Base-by-base conservation (phyloP, 1,140 invertebrate genomes). In the Pseudomyrmex flavicornis region DNA sequence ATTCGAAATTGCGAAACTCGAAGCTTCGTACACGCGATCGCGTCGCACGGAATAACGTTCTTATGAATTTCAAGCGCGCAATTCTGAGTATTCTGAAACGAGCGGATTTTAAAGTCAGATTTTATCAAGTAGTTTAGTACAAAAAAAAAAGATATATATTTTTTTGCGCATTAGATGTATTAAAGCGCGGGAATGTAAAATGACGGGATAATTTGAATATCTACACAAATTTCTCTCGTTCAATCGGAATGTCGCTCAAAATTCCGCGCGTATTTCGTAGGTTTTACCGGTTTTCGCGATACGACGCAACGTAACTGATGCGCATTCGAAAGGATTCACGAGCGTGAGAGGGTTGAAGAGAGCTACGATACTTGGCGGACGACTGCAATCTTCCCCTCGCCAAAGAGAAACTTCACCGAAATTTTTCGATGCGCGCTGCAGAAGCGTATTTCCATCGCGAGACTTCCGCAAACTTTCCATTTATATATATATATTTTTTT, bases 11-110 rank as follows among this genome's bases (percentile, higher is more conserved):
- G 76, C 52, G 10, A 77, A 50, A 48, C 63, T 58, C 35, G 35
- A 58, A 79, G 58, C 15, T 58, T n/a, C 52, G 54, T 20, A 20
- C 44, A n/a, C 20, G 20, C 44, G 56, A 35, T 48, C 22, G 76
- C 48, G 17, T 22, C 20, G 17, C 17, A 1, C 9, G 15, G 46
- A 48, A 80, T 59, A 70, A 69, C 44, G 35, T 20, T 17, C 35
- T 79, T 58, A 69, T 70, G 52, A 79, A 58, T 79, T 70, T 48
- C 52, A 68, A 77, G 13, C 50, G 10, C 35, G 44, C 69, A 70
- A 70, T 54, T 58, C 50, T 9, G 50, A 17, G 13, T 10, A 26
- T 66, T 70, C 54, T 70, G 58, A 17, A 22, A 10, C 0, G n/a
- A 35, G 35, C 0, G 12, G 4, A 66, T 77, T 35, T 56, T 17